Evolutionary conservation across 37 sponge, comb jelly and placozoan genomes (phyloP), one percentile per base, ranked within the genome.

Genomic region (Aphrocallistes beatrix): DNA sequence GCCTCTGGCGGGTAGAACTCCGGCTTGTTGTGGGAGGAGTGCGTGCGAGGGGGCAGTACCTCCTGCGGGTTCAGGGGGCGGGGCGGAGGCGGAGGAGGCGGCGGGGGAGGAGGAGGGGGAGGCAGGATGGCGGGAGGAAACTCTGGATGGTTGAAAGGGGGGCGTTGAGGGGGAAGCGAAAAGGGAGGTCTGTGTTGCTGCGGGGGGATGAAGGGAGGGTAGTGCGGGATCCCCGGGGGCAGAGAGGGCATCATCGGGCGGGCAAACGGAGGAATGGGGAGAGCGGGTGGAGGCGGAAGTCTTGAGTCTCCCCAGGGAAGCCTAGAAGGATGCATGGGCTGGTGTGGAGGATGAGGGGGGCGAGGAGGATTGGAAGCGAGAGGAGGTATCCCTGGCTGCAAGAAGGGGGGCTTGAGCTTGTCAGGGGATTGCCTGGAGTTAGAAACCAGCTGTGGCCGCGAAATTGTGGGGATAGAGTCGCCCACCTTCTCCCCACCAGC

Each of bases 221-320:
- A 39, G 37, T 16, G 82, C 21, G 81, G 86, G 21, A 75, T 6
- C 30, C 82, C 39, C 17, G 75, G 75, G 36, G 47, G 38, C 37
- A 37, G 51, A 28, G 49, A 25, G 30, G 60, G 81, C 39, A 60
- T 19, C 75, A 60, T 60, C 25, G 75, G 75, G 10, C 36, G 60
- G 39, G 38, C 81, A 81, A 38, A 81, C 42, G 81, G 39, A 51
- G 1, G 81, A 9, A 86, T 81, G 39, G 86, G 86, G 37, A 50
- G 38, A 23, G 82, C 38, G 81, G 83, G 89, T 1, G 38, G 84
- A 13, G 87, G 86, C 47, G 81, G 85, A 83, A 50, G 87, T 42
- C 40, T 86, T 83, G 37, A 85, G 87, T 36, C 82, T 69, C 10
- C 39, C 51, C 82, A 86, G 36, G 82, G 51, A 39, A 48, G 86